Conservation (phyloP, 2,888 invertebrate genomes). For the Philhelius pedissequus region DNA sequence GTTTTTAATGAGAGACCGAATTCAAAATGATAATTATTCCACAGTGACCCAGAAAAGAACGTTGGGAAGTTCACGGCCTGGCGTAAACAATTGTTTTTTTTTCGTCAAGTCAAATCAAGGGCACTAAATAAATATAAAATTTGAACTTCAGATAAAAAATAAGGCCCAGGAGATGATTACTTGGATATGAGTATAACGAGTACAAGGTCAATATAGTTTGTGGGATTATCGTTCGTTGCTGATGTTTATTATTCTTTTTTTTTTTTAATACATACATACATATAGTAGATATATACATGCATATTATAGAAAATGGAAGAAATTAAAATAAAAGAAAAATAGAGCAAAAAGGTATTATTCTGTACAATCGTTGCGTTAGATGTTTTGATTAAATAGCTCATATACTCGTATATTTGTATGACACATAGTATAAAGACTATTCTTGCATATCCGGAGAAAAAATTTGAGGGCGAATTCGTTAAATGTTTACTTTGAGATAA, state of each 20-base stretch:
- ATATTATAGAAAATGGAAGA: background rate
- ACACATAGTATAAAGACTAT: background rate
- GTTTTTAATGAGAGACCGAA: background rate
- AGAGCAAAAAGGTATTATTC: background rate
- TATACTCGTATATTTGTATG: background rate
- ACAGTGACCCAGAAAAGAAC: slow-evolving; percentile 11
- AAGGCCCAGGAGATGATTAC: background rate
- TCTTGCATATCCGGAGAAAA: slow-evolving; percentile 19
- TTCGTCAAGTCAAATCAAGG: slow-evolving; percentile 32
- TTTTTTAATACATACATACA: background rate
- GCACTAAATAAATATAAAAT: slow-evolving; percentile 20
- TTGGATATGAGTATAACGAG: slow-evolving; percentile 4
- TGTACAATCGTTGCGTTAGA: slow-evolving; percentile 2
- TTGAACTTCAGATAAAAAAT: slow-evolving; percentile 33
- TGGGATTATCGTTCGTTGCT: background rate
- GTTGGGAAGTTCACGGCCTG: slow-evolving; percentile 29
- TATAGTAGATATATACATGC: too few species aligned
- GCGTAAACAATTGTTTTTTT: background rate
- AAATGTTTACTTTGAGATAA: slow-evolving; percentile 28
- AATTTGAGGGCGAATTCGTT: slow-evolving; percentile 14
- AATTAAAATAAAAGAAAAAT: background rate
- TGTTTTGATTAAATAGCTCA: slow-evolving; percentile 3
- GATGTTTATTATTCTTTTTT: background rate
- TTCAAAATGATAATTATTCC: slow-evolving; percentile 13
- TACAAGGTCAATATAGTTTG: slow-evolving; percentile 35